Evolutionary conservation across 2,113 vertebrate genomes (phyloP).

Genomic region (Anoura caudifer): DNA sequence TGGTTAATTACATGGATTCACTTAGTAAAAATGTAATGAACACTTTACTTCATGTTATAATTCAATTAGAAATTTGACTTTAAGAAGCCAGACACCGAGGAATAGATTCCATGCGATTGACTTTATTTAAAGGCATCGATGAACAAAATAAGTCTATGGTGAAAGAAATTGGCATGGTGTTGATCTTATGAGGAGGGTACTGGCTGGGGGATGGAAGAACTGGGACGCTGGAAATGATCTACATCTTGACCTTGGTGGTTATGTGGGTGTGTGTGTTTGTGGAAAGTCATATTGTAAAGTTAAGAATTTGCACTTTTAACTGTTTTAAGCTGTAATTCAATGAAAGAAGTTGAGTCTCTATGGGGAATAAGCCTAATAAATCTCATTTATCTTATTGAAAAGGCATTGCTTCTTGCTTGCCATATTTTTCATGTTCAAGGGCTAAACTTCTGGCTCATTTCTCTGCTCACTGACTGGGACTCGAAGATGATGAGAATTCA

Average conservation of each 20-base stretch:
- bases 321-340: not conserved
- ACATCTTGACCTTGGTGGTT: not conserved
- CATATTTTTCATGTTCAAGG: not conserved
- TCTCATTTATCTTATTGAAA: not conserved
- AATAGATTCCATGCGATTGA: not conserved
- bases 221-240: not conserved
- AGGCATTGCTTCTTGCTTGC: not conserved
- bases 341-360: not conserved
- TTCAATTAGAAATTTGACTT: not conserved
- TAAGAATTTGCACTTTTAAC: not conserved
- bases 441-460: not conserved
- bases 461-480: not conserved
- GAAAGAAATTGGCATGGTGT: not conserved
- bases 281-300: not conserved
- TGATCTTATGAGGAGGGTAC: not conserved
- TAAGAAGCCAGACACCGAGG: not conserved
- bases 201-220: not conserved
- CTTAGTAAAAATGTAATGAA: not conserved
- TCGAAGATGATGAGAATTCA: not conserved
- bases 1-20: not conserved
- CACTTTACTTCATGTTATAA: not conserved
- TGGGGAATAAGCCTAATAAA: not conserved
- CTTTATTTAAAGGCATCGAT: not conserved
- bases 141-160: not conserved
- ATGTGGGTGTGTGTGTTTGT: not conserved